phyloP scores from a whole-genome alignment of 1,140 invertebrate species.

The Drosophila bifasciata region DNA sequence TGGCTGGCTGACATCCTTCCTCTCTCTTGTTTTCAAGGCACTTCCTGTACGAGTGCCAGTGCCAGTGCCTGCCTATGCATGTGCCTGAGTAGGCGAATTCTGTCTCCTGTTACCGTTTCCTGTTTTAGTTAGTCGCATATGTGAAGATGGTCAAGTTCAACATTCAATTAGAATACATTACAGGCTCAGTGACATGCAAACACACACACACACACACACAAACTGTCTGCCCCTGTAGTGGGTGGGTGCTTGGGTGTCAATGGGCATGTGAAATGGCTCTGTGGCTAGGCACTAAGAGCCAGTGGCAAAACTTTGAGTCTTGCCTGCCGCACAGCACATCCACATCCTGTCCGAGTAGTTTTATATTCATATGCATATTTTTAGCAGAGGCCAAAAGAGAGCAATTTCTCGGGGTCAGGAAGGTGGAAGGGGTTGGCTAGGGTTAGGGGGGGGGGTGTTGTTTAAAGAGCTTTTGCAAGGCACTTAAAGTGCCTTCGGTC shows the following conservation, averaged over 20 bases:
- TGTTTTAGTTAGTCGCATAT: conserved; percentile 41
- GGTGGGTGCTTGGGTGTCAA: conserved; percentile 33
- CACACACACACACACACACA: too few species aligned
- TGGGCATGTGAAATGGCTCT: not conserved
- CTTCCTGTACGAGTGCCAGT: conserved; percentile 15
- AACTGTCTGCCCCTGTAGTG: conserved; percentile 55
- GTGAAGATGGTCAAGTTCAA: conserved; percentile 73
- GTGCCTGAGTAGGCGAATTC: too few species aligned
- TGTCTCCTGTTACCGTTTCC: conserved; percentile 28
- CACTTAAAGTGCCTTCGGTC: conserved; percentile 28
- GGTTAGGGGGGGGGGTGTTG: conserved; percentile 8
- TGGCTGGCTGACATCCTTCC: conserved; percentile 25
- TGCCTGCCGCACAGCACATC: conserved; percentile 10
- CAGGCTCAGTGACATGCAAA: conserved; percentile 74
- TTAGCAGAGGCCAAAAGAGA: conserved; percentile 28
- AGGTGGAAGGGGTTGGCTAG: too few species aligned
- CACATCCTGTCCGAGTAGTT: conserved; percentile 67
- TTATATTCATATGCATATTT: conserved; percentile 80
- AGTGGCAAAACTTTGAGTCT: conserved; percentile 52
- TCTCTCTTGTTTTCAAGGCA: conserved; percentile 4
- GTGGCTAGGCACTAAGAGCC: conserved; percentile 13
- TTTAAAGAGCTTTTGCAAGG: conserved; percentile 62
- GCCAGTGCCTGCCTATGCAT: too few species aligned
- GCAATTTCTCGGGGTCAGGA: conserved; percentile 46
- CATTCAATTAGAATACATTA: conserved; percentile 82